Evolutionary conservation across 1,140 invertebrate genomes (phyloP), one percentile per base, ranked within the genome.

Genomic region (Calephelis virginiensis): DNA sequence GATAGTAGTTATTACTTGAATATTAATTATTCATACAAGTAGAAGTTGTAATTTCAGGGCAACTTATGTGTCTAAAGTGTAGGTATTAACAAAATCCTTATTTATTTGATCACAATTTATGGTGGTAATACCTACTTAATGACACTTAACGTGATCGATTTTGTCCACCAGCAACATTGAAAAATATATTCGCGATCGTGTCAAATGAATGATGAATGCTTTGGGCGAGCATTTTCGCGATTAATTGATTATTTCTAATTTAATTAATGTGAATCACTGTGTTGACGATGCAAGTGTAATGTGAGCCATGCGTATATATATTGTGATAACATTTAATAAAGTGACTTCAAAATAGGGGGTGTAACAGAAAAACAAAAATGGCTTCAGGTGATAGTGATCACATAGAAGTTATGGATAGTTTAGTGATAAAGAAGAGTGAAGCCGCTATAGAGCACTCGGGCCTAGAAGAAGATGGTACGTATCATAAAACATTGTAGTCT

Each of bases 341-440:
- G 76, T 83, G 80, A 88, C 83, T 82, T 78, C 73, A 83, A 86
- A 85, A 86, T 86, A 87, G 81, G 83, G 82, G 86, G 85, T 89
- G 86, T 88, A 82, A 81, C 74, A 81, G 72, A 73, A 77, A 85
- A 89, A 82, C 78, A 92, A 93, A 93, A 93, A 94, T 94, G 93
- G 93, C 93, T 92, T 94, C 93, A 83, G 93, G 93, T 78, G 93
- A 94, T 85, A 93, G 89, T 86, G 88, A 90, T 86, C 84, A 86
- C 64, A 90, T 90, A 76, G 88, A 90, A 89, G 77, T 89, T 61
- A 90, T 90, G 88, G 88, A 90, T 81, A 81, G 71, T 78, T 71
- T 77, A 69, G 81, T 82, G 66, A 69, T 77, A 62, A 89, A 81
- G 80, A 88, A 84, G 74, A 69, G 80, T 45, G 88, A 88, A 72